Evolutionary conservation across 2,797 vertebrate species (phyloP).

Genomic region (Tragelaphus eurycerus): DNA sequence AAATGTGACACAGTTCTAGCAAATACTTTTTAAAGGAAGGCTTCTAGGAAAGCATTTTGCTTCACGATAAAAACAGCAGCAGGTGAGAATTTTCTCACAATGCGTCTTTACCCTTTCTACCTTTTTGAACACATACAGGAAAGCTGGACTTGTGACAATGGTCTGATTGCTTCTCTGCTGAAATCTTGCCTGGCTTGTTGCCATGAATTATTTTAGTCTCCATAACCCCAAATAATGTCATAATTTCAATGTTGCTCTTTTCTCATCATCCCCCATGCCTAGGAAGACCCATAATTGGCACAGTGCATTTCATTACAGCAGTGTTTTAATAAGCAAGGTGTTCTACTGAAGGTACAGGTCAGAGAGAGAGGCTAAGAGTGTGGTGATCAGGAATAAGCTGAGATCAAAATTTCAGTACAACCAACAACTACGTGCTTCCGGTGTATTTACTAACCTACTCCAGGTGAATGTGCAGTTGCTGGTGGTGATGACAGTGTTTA

Average conservation of each 20-base stretch:
- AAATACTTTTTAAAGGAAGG: not conserved
- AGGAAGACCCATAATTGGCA: not conserved
- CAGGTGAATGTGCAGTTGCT: not conserved
- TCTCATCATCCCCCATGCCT: not conserved
- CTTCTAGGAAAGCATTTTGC: not conserved
- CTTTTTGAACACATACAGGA: not conserved
- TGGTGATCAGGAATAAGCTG: not conserved
- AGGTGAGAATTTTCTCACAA: not conserved
- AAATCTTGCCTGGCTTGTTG: not conserved
- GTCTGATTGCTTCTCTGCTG: not conserved
- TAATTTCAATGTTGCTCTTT: not conserved
- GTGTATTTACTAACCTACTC: not conserved
- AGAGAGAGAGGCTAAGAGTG: not conserved
- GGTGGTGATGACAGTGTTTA: not conserved
- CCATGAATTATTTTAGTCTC: not conserved
- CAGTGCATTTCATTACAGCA: not conserved
- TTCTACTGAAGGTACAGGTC: not conserved
- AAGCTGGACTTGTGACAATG: not conserved
- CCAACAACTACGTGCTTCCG: not conserved
- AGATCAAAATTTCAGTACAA: not conserved
- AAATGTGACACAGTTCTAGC: not conserved
- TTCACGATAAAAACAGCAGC: not conserved
- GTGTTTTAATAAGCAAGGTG: not conserved
- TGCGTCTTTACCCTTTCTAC: not conserved
- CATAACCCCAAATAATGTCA: not conserved